Percentiles rank a stretch among this genome's conserved stretches.
Conservation (phyloP, 2,113 vertebrate species). For the Syrmaticus mikado region DNA sequence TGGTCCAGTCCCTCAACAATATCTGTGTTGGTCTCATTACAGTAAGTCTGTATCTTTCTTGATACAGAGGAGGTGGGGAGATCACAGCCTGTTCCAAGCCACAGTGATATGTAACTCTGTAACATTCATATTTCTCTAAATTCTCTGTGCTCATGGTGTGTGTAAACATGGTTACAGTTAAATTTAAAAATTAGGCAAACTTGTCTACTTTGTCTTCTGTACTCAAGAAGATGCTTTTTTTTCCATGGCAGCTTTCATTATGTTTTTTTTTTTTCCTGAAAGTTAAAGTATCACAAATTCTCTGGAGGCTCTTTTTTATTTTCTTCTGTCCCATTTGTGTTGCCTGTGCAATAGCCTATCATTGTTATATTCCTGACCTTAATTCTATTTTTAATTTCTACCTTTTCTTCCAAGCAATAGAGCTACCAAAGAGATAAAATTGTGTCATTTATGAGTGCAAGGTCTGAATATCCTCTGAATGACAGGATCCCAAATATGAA, state of each 20-base stretch:
- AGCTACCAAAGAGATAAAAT: neutral
- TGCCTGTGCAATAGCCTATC: neutral
- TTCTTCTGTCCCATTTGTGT: neutral
- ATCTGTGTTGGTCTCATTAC: too few species aligned
- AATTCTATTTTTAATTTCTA: neutral
- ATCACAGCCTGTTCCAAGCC: neutral
- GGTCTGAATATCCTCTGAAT: neutral
- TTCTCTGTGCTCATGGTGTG: neutral
- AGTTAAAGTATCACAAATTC: neutral
- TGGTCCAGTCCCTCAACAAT: too few species aligned
- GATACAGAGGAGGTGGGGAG: neutral
- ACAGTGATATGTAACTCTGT: neutral
- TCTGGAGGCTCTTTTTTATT: neutral
- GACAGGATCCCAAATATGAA: neutral
- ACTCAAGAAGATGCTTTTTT: neutral
- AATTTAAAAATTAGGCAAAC: neutral
- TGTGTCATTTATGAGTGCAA: neutral
- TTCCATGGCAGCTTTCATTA: neutral
- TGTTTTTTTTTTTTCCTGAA: neutral
- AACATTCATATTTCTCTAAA: neutral
- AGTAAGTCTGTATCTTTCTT: too few species aligned
- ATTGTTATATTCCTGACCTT: neutral
- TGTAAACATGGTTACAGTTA: neutral
- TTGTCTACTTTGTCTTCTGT: neutral
- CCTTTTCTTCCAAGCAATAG: neutral